A percentile compares a stretch with the other conserved stretches of the same genome.
Evolutionary conservation across 2,797 vertebrate genomes (phyloP).

Genomic region (Rhynchotus rufescens): DNA sequence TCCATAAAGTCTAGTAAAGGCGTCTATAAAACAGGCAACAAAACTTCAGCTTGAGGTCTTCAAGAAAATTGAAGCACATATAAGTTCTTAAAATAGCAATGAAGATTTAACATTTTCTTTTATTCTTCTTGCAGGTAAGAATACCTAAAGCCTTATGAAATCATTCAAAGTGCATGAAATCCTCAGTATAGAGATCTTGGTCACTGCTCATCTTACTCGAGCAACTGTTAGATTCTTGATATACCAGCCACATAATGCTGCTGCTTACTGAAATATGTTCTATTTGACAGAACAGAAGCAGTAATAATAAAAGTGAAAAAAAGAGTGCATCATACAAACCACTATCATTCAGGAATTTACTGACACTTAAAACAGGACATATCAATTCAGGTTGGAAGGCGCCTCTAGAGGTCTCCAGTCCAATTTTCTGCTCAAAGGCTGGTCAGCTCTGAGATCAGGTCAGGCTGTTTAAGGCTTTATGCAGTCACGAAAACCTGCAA

Average conservation of each 20-base stretch:
- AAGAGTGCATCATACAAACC: not conserved
- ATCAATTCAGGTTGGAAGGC: not conserved
- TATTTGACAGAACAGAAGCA: not conserved
- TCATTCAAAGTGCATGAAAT: not conserved
- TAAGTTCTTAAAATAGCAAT: not conserved
- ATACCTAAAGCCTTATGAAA: not conserved
- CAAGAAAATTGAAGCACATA: not conserved
- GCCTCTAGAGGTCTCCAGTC: not conserved
- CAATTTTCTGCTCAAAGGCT: not conserved
- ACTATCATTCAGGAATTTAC: not conserved
- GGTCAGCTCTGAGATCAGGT: not conserved
- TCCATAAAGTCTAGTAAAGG: not conserved
- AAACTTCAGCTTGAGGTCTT: not conserved
- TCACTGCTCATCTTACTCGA: not conserved
- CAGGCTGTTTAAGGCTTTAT: not conserved
- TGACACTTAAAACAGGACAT: not conserved
- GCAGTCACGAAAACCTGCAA: not conserved
- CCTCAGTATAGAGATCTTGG: not conserved
- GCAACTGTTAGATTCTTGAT: not conserved
- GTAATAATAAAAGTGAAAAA: not conserved
- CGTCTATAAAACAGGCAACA: conserved; percentile 1
- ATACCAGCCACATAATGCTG: not conserved
- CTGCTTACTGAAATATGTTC: not conserved
- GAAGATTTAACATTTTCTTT: not conserved
- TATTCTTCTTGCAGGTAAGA: not conserved